Conservation (phyloP, 2,888 invertebrate genomes). For the Protophormia terraenovae region DNA sequence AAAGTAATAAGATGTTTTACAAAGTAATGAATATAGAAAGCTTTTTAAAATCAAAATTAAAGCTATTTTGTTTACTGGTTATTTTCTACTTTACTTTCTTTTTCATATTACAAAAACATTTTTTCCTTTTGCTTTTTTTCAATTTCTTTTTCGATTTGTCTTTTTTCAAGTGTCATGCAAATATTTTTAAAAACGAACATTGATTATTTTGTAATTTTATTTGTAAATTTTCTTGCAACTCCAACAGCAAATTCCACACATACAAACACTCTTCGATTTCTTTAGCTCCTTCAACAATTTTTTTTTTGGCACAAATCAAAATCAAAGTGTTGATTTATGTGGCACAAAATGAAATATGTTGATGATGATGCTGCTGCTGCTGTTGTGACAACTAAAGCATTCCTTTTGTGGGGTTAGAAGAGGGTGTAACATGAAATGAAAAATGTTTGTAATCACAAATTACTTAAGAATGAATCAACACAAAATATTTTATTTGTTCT, state of each 20-base stretch:
- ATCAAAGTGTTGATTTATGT: conserved; percentile 66
- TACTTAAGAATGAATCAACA: conserved; percentile 63
- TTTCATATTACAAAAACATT: no score
- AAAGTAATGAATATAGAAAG: no score
- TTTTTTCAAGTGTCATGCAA: conserved; percentile 65
- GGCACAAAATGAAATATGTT: conserved; percentile 45
- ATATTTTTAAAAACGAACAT: conserved; percentile 57
- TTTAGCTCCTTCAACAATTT: not conserved
- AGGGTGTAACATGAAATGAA: not conserved
- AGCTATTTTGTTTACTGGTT: no score
- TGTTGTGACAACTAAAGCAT: not conserved
- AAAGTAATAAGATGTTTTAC: no score
- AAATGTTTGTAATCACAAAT: conserved; percentile 54
- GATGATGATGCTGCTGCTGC: not conserved
- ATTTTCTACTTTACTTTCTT: no score
- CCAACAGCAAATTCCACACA: not conserved
- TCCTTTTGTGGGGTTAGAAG: not conserved
- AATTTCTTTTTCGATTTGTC: not conserved
- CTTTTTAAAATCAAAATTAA: no score
- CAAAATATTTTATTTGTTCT: conserved; percentile 28
- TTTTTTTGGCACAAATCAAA: conserved; percentile 34
- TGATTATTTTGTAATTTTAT: conserved; percentile 64
- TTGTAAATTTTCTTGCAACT: conserved; percentile 43
- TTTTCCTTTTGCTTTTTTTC: not conserved
- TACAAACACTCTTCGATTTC: not conserved